Evolutionary conservation across 2,113 vertebrate genomes (phyloP).

Genomic region (Talpa occidentalis): DNA sequence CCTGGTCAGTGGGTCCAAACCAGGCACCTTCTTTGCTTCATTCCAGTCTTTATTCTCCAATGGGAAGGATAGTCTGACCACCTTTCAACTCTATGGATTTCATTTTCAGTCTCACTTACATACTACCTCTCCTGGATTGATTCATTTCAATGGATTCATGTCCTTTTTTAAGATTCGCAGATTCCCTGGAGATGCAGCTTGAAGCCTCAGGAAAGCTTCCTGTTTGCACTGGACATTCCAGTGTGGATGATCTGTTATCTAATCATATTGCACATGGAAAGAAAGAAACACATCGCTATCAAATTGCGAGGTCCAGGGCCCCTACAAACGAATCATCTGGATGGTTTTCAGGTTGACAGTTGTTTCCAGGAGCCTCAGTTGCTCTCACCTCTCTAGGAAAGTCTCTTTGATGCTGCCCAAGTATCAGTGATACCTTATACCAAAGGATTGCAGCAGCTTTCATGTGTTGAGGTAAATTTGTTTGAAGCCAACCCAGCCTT

Average conservation of each 20-base stretch:
- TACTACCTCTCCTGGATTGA: not conserved
- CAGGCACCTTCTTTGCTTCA: not conserved
- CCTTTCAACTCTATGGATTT: not conserved
- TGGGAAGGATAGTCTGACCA: not conserved
- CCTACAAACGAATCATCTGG: not conserved
- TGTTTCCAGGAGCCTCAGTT: slow-evolving; percentile 17
- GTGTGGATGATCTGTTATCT: not conserved
- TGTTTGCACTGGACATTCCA: not conserved
- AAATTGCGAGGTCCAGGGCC: not conserved
- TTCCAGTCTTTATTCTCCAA: not conserved
- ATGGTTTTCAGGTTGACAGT: not conserved
- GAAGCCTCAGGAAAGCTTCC: not conserved
- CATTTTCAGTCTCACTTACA: not conserved
- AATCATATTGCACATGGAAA: not conserved
- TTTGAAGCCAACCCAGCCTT: slow-evolving; percentile 76
- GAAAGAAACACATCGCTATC: too few relatives aligned
- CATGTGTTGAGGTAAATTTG: slow-evolving; percentile 71
- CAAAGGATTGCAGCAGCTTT: slow-evolving; percentile 52
- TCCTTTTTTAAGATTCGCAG: not conserved
- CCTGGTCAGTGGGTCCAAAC: not conserved
- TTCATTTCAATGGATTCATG: not conserved
- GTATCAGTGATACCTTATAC: not conserved
- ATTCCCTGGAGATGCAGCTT: not conserved
- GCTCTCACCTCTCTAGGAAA: slow-evolving; percentile 62
- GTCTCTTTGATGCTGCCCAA: slow-evolving; percentile 24